Conservation (phyloP, 2,797 vertebrate species). For the Dermochelys coriacea region DNA sequence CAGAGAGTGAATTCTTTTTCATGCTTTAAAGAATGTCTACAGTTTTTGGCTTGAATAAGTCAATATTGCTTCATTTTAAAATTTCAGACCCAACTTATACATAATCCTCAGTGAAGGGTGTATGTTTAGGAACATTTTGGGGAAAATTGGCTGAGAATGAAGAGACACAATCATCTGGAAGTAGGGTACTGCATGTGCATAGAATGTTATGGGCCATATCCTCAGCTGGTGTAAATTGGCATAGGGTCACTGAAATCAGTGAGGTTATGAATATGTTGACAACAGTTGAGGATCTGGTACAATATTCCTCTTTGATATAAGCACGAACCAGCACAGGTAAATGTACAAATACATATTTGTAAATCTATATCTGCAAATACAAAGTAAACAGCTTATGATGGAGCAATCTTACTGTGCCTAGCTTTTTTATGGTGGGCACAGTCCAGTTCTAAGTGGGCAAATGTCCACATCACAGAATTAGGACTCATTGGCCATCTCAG, state of each 20-base stretch:
- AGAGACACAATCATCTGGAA: too few relatives aligned
- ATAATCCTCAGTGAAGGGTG: background rate
- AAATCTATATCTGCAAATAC: too few relatives aligned
- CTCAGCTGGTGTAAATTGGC: too few relatives aligned
- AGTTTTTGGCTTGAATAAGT: background rate
- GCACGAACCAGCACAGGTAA: background rate
- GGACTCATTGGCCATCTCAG: background rate
- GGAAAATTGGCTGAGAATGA: too few relatives aligned
- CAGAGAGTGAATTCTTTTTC: background rate
- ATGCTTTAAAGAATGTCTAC: background rate
- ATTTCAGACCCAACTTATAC: background rate
- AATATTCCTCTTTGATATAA: background rate
- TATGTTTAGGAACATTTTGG: background rate
- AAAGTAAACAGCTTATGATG: background rate
- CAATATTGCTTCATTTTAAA: background rate
- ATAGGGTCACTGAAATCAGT: background rate
- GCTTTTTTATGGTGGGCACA: background rate
- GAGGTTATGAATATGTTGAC: background rate
- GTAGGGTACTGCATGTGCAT: too few relatives aligned
- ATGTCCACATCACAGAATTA: background rate
- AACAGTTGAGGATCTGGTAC: background rate
- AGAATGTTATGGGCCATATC: too few relatives aligned
- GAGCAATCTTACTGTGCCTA: background rate
- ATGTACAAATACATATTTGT: background rate
- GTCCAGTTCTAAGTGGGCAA: background rate